phyloP scores from a whole-genome alignment of 2,888 invertebrate species.

The Cantharis rustica region DNA sequence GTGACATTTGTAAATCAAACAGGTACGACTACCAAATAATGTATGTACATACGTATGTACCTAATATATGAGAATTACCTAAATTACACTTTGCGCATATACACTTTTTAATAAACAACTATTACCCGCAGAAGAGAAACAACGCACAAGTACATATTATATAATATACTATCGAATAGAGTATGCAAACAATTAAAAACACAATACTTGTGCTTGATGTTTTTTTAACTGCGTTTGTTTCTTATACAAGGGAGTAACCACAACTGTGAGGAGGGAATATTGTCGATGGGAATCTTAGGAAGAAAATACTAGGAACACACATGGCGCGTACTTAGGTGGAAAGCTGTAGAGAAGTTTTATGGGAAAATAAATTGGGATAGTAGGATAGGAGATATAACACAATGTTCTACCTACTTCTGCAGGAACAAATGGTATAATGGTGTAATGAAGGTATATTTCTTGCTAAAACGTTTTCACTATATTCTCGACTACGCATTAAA shows the following conservation, averaged over 20 bases:
- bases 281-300: not conserved
- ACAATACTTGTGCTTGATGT: not conserved
- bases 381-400: not conserved
- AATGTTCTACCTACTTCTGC: not conserved
- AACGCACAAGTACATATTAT: too few relatives aligned
- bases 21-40: slow-evolving; percentile 12
- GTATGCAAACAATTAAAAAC: not conserved
- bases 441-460: not conserved
- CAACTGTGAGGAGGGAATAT: not conserved
- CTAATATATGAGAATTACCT: not conserved
- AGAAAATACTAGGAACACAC: not conserved
- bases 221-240: not conserved
- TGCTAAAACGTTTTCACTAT: not conserved
- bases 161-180: too few relatives aligned
- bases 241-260: not conserved
- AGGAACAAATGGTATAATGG: not conserved
- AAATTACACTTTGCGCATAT: not conserved
- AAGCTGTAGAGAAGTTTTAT: not conserved
- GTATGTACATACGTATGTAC: not conserved
- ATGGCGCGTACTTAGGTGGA: not conserved
- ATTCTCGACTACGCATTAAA: not conserved
- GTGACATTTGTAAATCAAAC: slow-evolving; percentile 26
- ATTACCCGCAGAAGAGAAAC: not conserved
- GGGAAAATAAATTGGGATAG: not conserved
- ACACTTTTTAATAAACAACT: not conserved